Evolutionary conservation across 2,113 vertebrate species (phyloP), one percentile per base, ranked within the genome.

Genomic region (Ptilonorhynchus violaceus): DNA sequence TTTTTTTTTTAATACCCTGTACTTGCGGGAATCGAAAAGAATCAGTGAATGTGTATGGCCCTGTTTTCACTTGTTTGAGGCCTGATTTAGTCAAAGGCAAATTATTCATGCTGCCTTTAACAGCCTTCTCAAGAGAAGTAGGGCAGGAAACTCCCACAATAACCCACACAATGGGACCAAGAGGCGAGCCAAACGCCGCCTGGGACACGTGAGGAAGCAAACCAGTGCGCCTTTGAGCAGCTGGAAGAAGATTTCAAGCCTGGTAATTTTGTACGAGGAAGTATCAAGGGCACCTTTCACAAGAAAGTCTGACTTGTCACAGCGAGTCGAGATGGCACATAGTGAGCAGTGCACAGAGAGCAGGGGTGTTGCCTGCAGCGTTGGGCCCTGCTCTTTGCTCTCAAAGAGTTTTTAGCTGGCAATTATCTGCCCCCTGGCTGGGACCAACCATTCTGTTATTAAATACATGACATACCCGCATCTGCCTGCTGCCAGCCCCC

Each of bases 121-220:
- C 93, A 94, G 96, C 92, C 92, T 96, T 8, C 94, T 95, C 93
- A 50, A 91, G 94, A 97, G 96, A 97, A 90, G 95, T 85, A 94
- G 97, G 96, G 85, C 97, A 97, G 96, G 97, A 95, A 79, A 93
- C 95, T 92, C 96, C 95, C 97, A 96, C 96, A 94, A 89, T 87
- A 93, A 84, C 47, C 66, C 56, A 17, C 88, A 83, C 90, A 90
- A 95, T 81, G 73, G 67, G 66, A 95, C 75, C 9, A 24, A 70
- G 91, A 95, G 92, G 44, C 84, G 85, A 93, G 96, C 97, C 95
- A 97, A 96, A 86, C 42, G 28, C 55, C 1, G 64, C 47, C 47
- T 8, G 42, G 58, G 41, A 83, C 97, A 83, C 64, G 85, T 96
- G 96, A 96, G 78, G 63, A 87, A 91, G 74, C 28, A 74, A 76